Conservation (phyloP, 2,797 vertebrate species). For the Columba guinea region DNA sequence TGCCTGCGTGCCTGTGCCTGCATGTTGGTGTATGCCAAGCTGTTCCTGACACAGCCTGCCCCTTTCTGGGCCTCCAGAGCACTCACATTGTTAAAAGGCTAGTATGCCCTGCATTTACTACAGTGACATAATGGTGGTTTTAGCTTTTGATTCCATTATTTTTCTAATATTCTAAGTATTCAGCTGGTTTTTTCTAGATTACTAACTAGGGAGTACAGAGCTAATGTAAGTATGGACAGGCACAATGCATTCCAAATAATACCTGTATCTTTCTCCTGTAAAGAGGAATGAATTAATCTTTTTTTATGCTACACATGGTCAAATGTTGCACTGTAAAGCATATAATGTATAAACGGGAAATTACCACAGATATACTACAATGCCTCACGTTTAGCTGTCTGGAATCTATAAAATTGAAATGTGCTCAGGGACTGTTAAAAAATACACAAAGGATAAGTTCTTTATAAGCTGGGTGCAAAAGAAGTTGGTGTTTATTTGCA, state of each 20-base stretch:
- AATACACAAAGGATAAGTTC: not conserved
- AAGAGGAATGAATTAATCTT: not conserved
- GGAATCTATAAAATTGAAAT: not conserved
- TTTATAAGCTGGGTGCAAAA: not conserved
- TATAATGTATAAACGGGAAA: not conserved
- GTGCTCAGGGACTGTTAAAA: not conserved
- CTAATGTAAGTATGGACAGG: not conserved
- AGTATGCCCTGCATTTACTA: not conserved
- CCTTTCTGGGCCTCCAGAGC: not conserved
- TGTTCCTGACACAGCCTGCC: not conserved
- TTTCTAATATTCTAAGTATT: not conserved
- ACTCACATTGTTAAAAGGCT: not conserved
- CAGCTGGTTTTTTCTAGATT: not conserved
- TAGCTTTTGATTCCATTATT: not conserved
- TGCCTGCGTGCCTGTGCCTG: no score
- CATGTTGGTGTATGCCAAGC: not conserved
- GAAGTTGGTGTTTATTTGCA: not conserved
- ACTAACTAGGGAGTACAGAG: not conserved
- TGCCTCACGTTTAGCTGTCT: not conserved
- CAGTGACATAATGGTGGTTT: fast-evolving
- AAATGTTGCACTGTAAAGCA: not conserved
- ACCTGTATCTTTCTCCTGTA: not conserved
- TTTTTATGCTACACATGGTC: not conserved
- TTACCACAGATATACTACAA: not conserved
- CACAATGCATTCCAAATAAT: not conserved